Base-by-base conservation (phyloP, 2,888 invertebrate genomes). In the Drosophila yooni region DNA sequence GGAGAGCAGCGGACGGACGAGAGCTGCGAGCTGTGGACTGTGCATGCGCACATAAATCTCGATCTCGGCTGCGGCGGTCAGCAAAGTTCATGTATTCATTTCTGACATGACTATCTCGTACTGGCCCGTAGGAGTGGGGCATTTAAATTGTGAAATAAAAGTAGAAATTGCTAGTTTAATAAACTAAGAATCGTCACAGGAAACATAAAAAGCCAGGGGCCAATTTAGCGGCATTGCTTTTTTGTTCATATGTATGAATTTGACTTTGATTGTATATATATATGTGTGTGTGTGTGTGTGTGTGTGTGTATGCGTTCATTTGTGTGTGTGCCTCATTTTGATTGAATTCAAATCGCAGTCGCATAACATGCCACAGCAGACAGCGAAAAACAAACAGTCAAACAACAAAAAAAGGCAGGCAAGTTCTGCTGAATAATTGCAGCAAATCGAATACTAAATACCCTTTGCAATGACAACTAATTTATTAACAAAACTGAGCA, bases 311-410 rank as follows among this genome's bases (percentile, higher is more conserved):
- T 31, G 21, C 21, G 21, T 21, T 21, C 21, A 21, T 21, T 21
- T 54, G 33, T 58, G 11, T 69, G 60, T 70, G 52, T 66, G 66
- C 56, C 84, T 91, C 87, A 82, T 85, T 90, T 92, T 92, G 91
- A 91, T 91, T 92, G 91, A 91, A 91, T 91, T 91, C 92, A 92
- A 92, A 91, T 91, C 91, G 91, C 83, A 76, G 63, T 72, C 79
- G 69, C 79, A 79, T 71, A 89, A 90, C 83, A 81, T 83, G 81
- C 82, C 82, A 84, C 75, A 76, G 63, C 64, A 74, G 81, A 79
- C 77, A 78, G 69, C 68, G 68, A 18, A 53, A 53, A 53, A 36
- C 36, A 31, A 51, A 31, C 8, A 46, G 25, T 15, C 46, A 15
- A 25, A 15, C 46, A 46, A 46, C 6, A 51, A 50, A n/a, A 52